phyloP scores from a whole-genome alignment of 2,113 vertebrate genomes.

The Uria lomvia region DNA sequence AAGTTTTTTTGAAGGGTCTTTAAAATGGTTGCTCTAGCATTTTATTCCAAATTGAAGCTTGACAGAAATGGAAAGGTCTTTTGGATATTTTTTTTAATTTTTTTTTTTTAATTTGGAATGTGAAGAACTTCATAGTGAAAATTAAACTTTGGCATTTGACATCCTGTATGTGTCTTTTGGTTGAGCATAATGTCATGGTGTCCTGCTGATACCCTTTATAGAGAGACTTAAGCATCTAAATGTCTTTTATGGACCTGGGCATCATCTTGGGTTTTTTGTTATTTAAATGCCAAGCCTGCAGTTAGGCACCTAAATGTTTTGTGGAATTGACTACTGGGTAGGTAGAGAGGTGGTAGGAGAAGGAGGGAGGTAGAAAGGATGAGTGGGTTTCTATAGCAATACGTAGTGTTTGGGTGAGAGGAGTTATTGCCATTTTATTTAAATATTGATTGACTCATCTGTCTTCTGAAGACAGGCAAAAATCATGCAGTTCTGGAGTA shows the following conservation, averaged over 20 bases:
- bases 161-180: not conserved
- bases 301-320: not conserved
- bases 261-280: not conserved
- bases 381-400: not conserved
- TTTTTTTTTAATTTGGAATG: not conserved
- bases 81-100: not conserved
- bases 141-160: not conserved
- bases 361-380: not conserved
- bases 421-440: not conserved
- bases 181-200: not conserved
- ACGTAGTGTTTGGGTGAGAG: not conserved
- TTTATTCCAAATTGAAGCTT: not conserved
- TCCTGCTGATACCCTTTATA: conserved; percentile 16
- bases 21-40: not conserved
- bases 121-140: not conserved
- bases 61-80: not conserved
- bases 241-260: not conserved
- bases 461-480: not conserved
- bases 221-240: conserved; percentile 2
- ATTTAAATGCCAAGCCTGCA: not conserved
- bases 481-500: not conserved
- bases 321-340: not conserved
- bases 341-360: not conserved
- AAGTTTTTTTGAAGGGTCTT: not conserved
- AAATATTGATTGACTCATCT: not conserved